Conservation (phyloP, 2,888 invertebrate genomes). For the Drosophila bunnanda region DNA sequence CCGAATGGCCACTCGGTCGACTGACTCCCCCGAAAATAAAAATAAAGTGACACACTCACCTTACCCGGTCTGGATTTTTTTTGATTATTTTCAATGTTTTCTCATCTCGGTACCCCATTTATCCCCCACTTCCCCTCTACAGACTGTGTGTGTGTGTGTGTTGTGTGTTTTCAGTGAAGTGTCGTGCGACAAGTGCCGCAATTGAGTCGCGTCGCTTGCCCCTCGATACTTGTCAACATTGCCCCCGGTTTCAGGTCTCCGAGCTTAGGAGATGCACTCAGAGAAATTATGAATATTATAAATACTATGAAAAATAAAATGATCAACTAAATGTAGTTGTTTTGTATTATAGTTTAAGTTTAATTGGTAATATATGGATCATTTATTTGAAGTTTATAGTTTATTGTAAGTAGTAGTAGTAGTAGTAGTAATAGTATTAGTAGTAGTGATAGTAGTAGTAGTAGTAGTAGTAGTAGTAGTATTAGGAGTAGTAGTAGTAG, state of each 20-base stretch:
- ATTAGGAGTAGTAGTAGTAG: no score
- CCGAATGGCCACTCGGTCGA: slow-evolving; percentile 54
- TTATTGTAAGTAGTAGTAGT: no score
- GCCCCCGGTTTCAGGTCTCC: background rate
- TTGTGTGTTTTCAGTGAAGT: slow-evolving; percentile 54
- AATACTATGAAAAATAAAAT: background rate
- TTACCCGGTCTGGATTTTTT: slow-evolving; percentile 37
- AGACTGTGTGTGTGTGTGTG: slow-evolving; percentile 2
- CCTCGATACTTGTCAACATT: slow-evolving; percentile 61
- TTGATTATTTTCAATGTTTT: slow-evolving; percentile 36
- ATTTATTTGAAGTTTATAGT: background rate
- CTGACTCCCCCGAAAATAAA: slow-evolving; percentile 52
- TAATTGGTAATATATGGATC: background rate
- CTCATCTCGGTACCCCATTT: slow-evolving; percentile 28
- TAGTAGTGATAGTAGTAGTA: no score
- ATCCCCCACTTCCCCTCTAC: background rate
- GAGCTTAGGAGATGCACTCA: background rate
- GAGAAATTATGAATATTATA: background rate
- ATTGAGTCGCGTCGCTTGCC: slow-evolving; percentile 65
- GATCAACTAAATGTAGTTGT: background rate
- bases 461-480: no score
- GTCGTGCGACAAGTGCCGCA: slow-evolving; percentile 78
- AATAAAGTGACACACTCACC: slow-evolving; percentile 49
- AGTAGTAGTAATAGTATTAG: no score
- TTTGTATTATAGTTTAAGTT: background rate